These are phyloP conservation scores for Graptemys geographica DNA, from an alignment of 2,797 vertebrate species.

Conservation along the genomic window DNA sequence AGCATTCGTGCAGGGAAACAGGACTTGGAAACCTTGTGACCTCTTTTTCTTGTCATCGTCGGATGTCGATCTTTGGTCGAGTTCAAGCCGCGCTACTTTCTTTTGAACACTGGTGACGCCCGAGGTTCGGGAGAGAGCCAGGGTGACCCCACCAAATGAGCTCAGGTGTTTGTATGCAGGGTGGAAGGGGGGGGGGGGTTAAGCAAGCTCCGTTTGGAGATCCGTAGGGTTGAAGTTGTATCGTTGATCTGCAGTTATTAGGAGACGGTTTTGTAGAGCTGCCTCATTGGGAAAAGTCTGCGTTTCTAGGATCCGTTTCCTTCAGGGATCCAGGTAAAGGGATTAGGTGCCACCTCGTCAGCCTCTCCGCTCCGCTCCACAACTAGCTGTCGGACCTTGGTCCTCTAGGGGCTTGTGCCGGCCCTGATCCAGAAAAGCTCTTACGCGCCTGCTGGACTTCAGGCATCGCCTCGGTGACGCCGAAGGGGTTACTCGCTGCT, in stretches of 20 bases:
- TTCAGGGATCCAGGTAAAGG: background rate
- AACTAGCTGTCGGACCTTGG: background rate
- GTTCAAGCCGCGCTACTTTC: background rate
- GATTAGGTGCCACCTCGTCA: background rate
- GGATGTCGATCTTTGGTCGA: background rate
- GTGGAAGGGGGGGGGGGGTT: background rate
- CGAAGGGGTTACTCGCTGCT: background rate
- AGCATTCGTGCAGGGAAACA: constrained; percentile 76
- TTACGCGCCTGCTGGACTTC: background rate
- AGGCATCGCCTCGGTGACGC: too few relatives aligned
- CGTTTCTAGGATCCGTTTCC: background rate
- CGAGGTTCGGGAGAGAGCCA: background rate
- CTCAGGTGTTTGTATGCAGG: constrained; percentile 33
- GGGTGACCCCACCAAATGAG: background rate
- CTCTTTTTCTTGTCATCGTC: background rate
- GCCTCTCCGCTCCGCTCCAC: background rate
- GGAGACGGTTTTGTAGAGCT: background rate
- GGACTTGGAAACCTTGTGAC: constrained; percentile 54
- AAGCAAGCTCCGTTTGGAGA: background rate
- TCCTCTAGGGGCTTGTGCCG: background rate
- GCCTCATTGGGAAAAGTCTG: background rate
- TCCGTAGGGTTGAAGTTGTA: background rate
- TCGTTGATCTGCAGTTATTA: background rate
- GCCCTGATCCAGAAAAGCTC: background rate
- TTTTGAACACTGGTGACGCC: background rate